A percentile compares a stretch with the other conserved stretches of the same genome.
phyloP scores from a whole-genome alignment of 2,888 invertebrate species.

The Aradus depressus region DNA sequence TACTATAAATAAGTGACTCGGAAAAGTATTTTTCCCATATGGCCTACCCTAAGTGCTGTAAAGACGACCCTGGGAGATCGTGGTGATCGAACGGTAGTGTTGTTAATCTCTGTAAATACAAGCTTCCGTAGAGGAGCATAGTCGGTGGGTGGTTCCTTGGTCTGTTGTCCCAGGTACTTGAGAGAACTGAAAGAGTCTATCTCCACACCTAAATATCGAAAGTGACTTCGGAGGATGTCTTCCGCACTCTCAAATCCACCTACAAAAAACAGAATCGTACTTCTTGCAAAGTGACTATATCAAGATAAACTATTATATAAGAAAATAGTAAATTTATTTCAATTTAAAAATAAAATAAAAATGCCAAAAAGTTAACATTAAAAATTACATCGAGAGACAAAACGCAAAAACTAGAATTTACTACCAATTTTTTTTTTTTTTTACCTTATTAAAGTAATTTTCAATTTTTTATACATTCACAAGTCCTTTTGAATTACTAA shows the following conservation, averaged over 20 bases:
- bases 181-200: slow-evolving; percentile 62
- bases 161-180: slow-evolving; percentile 53
- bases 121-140: slow-evolving; percentile 41
- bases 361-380: no score
- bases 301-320: no score
- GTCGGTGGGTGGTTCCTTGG: slow-evolving; percentile 49
- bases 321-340: no score
- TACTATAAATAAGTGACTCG: no score
- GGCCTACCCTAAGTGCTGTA: slow-evolving; percentile 49
- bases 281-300: no score
- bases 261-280: no score
- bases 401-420: background rate
- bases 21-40: background rate
- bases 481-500: no score
- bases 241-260: slow-evolving; percentile 49
- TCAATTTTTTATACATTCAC: no score
- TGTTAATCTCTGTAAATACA: slow-evolving; percentile 51
- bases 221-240: slow-evolving; percentile 49
- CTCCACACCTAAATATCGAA: slow-evolving; percentile 49
- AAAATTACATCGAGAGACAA: no score
- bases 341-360: no score
- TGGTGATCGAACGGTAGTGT: slow-evolving; percentile 57
- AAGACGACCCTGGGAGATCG: slow-evolving; percentile 55
- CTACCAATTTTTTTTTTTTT: no score
- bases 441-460: no score